Evolutionary conservation across 2,797 vertebrate genomes (phyloP).

Genomic region (Megaceryle alcyon): DNA sequence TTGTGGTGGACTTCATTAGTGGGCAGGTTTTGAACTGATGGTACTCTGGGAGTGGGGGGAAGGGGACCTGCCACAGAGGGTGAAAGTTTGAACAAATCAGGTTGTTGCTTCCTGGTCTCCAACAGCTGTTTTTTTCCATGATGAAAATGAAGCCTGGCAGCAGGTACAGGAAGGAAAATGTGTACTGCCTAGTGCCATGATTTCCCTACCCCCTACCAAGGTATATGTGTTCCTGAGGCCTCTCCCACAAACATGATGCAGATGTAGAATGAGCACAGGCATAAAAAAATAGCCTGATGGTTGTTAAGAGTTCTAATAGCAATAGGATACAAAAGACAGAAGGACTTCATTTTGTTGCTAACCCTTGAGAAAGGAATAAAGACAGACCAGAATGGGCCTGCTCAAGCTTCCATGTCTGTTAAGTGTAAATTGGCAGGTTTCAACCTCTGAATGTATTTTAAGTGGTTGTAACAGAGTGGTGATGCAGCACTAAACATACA

Average conservation of each 20-base stretch:
- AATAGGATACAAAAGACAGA: neutral
- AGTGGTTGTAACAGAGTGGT: neutral
- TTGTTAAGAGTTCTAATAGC: neutral
- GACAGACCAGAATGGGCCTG: neutral
- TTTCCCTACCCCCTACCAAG: neutral
- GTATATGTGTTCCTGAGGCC: neutral
- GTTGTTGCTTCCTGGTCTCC: neutral
- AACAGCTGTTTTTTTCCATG: neutral
- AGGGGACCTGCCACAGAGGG: neutral
- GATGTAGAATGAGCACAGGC: neutral
- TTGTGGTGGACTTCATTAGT: neutral
- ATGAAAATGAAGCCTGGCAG: neutral
- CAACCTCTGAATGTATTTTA: neutral
- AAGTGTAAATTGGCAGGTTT: neutral
- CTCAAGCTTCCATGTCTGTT: neutral
- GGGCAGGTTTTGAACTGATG: neutral
- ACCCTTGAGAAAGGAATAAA: neutral
- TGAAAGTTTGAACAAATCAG: neutral
- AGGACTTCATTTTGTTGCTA: neutral
- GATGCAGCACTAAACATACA: neutral
- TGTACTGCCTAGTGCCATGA: neutral
- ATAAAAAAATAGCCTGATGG: neutral
- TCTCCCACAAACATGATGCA: neutral
- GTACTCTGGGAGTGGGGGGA: neutral
- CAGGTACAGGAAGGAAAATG: neutral